phyloP scores from a whole-genome alignment of 1,140 invertebrate species.

The Drosophila biarmipes region DNA sequence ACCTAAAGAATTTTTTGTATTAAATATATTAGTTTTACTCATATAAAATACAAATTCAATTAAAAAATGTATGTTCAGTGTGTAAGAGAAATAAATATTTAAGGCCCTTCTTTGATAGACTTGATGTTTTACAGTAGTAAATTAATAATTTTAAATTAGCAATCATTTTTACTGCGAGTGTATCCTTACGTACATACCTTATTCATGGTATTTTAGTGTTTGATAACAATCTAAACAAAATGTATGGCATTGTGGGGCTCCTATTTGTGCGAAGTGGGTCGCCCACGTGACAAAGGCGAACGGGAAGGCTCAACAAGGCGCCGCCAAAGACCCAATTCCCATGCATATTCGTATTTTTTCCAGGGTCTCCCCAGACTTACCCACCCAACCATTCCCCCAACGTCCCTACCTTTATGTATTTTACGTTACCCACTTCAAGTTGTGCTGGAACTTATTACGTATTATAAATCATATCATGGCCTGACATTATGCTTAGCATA shows the following conservation, averaged over 20 bases:
- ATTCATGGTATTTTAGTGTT: constrained; percentile 77
- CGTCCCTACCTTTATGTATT: constrained; percentile 56
- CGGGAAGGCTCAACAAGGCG: constrained; percentile 13
- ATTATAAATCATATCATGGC: constrained; percentile 81
- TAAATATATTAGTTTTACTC: not conserved
- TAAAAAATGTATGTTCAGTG: too few relatives aligned
- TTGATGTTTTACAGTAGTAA: not conserved
- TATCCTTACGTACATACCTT: constrained; percentile 46
- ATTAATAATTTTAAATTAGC: not conserved
- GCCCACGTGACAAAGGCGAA: constrained; percentile 39
- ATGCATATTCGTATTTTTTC: constrained; percentile 47
- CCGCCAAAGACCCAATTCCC: constrained; percentile 48
- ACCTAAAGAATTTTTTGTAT: not conserved
- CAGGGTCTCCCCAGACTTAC: not conserved
- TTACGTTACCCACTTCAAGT: constrained; percentile 65
- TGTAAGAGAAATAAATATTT: not conserved
- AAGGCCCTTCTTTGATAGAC: too few relatives aligned
- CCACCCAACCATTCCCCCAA: not conserved
- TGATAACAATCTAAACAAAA: constrained; percentile 80
- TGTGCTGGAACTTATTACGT: constrained; percentile 75
- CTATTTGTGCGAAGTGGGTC: constrained; percentile 34
- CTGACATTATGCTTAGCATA: constrained; percentile 74
- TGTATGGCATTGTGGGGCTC: constrained; percentile 70
- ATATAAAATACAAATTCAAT: not conserved
- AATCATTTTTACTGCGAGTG: not conserved